Evolutionary conservation across 2,888 invertebrate species (phyloP).

Genomic region (Oasisia sp.): DNA sequence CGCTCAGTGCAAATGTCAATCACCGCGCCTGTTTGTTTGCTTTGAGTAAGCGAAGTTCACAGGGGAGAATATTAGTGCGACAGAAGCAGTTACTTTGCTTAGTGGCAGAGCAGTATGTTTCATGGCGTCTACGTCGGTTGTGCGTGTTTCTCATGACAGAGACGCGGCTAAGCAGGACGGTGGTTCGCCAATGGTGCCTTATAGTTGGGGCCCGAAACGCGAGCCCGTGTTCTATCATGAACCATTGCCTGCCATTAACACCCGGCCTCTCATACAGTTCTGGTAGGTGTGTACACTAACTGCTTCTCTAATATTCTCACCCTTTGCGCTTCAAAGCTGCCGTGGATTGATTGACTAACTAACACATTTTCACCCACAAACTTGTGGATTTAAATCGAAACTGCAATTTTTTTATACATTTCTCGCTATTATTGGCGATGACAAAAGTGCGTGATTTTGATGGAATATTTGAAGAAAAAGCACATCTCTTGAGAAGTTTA

Average conservation of each 20-base stretch:
- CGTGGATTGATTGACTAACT: not conserved
- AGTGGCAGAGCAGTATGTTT: not conserved
- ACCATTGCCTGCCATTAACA: not conserved
- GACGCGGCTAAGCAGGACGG: not conserved
- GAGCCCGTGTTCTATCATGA: conserved; percentile 3
- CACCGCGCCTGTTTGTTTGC: not conserved
- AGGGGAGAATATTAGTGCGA: conserved; percentile 4
- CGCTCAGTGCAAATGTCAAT: not conserved
- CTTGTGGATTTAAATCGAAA: no score
- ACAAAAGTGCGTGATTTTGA: not conserved
- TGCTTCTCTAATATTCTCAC: not conserved
- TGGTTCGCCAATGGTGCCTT: not conserved
- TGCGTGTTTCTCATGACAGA: conserved; percentile 5
- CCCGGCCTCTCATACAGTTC: not conserved
- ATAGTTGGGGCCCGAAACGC: not conserved
- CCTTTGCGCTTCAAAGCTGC: not conserved
- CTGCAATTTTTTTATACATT: no score
- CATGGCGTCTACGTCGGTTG: conserved; percentile 5
- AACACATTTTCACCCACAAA: not conserved
- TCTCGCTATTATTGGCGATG: not conserved
- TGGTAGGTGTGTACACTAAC: conserved; percentile 13
- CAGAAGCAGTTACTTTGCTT: not conserved
- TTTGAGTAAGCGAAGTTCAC: not conserved
- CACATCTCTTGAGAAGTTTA: not conserved
- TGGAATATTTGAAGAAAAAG: not conserved